Conservation (phyloP, 2,797 vertebrate species). For the Cryptoprocta ferox region DNA sequence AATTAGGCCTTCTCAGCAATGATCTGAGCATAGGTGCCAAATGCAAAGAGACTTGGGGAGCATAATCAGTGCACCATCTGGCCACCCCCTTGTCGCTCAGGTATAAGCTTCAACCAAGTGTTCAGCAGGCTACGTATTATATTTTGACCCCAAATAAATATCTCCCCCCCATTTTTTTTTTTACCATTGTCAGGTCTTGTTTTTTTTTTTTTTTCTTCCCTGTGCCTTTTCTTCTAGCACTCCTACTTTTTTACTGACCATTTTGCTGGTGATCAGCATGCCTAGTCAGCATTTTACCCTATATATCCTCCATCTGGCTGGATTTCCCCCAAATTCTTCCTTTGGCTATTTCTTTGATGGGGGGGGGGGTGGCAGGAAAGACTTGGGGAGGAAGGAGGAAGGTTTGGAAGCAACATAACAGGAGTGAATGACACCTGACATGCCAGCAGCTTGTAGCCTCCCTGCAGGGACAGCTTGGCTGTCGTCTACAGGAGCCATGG, state of each 20-base stretch:
- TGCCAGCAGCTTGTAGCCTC: slow-evolving; percentile 59
- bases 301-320: background rate
- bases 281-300: background rate
- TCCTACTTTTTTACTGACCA: background rate
- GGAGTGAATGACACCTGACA: slow-evolving; percentile 64
- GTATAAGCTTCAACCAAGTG: slow-evolving; percentile 54
- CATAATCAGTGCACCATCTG: slow-evolving; percentile 54
- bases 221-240: background rate
- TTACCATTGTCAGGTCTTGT: background rate
- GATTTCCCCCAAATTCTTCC: background rate
- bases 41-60: slow-evolving; percentile 40
- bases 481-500: slow-evolving; percentile 34
- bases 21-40: slow-evolving; percentile 47
- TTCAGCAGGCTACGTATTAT: slow-evolving; percentile 42
- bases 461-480: slow-evolving; percentile 61
- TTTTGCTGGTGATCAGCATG: slow-evolving; percentile 10
- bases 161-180: no score
- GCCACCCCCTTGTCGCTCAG: background rate
- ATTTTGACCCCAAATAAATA: slow-evolving; percentile 23
- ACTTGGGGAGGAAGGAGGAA: slow-evolving; percentile 14
- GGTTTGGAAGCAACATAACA: slow-evolving; percentile 34
- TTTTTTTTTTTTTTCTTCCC: background rate
- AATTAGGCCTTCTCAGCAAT: slow-evolving; percentile 48
- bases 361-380: background rate
- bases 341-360: slow-evolving; percentile 30